phyloP scores from a whole-genome alignment of 2,113 vertebrate species.

The Labeo rohita region DNA sequence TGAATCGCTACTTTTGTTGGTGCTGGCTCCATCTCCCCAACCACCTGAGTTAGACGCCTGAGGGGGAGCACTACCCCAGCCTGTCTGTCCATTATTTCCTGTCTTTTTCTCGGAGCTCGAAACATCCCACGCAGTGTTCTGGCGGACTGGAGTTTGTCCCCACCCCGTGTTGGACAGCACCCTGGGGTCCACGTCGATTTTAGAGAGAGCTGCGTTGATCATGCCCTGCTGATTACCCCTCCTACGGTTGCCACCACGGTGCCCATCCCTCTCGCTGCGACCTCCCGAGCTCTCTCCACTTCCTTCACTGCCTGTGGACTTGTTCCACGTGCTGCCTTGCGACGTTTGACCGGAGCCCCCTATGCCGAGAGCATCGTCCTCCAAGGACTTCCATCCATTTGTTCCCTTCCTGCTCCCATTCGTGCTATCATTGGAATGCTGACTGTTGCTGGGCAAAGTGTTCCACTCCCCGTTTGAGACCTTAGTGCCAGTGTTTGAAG shows the following conservation, averaged over 20 bases:
- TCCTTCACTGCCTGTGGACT: constrained; percentile 86
- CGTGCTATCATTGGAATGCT: constrained; percentile 81
- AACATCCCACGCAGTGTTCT: constrained; percentile 96
- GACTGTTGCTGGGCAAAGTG: constrained; percentile 80
- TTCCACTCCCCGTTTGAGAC: constrained; percentile 87
- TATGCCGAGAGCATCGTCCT: constrained; percentile 86
- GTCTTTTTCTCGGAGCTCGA: constrained; percentile 84
- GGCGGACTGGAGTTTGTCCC: constrained; percentile 96
- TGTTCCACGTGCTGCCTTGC: constrained; percentile 80
- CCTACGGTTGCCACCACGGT: constrained; percentile 76
- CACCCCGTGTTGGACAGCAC: constrained; percentile 97
- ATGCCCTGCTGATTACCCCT: constrained; percentile 78
- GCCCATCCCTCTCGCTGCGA: constrained; percentile 76
- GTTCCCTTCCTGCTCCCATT: constrained; percentile 84
- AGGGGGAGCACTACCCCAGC: constrained; percentile 85
- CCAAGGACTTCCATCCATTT: constrained; percentile 91
- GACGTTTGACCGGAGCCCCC: constrained; percentile 69
- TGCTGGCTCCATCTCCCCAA: constrained; percentile 81
- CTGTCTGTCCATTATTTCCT: constrained; percentile 84
- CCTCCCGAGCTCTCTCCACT: constrained; percentile 85
- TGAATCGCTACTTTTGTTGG: constrained; percentile 65
- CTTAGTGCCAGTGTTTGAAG: constrained; percentile 79
- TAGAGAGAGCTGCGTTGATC: constrained; percentile 77
- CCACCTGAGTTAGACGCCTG: constrained; percentile 87
- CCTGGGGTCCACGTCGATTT: constrained; percentile 89